Evolutionary conservation across 2,888 invertebrate genomes (phyloP).

Genomic region (Sturmia bella): DNA sequence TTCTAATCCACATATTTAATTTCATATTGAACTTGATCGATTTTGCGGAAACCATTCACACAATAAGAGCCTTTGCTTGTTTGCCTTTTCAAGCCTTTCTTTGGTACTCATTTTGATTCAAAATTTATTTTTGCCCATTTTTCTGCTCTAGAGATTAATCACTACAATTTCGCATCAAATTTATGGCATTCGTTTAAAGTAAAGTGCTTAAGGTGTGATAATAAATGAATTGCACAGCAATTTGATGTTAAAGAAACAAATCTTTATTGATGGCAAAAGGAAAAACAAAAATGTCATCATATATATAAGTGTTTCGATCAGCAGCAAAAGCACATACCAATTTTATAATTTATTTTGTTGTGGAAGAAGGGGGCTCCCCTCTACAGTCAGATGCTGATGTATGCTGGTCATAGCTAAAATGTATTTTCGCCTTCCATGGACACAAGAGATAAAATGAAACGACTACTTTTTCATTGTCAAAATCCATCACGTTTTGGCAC

Average conservation of each 20-base stretch:
- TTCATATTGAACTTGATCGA: no score
- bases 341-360: not conserved
- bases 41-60: no score
- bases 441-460: slow-evolving; percentile 17
- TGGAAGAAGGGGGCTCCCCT: not conserved
- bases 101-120: no score
- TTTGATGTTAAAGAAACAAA: slow-evolving; percentile 55
- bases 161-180: slow-evolving; percentile 23
- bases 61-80: no score
- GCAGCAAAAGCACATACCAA: not conserved
- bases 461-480: slow-evolving; percentile 61
- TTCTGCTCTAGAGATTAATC: slow-evolving; percentile 28
- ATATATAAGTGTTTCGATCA: slow-evolving; percentile 9
- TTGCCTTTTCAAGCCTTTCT: no score
- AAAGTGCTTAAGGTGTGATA: slow-evolving; percentile 35
- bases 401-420: slow-evolving; percentile 14
- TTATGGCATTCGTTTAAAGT: slow-evolving; percentile 56
- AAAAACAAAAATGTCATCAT: slow-evolving; percentile 9
- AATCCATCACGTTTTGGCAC: slow-evolving; percentile 62
- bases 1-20: no score
- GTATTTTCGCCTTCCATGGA: not conserved
- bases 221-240: slow-evolving; percentile 57
- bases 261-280: slow-evolving; percentile 52
- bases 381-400: not conserved
- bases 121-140: no score